phyloP scores from a whole-genome alignment of 2,113 vertebrate species.

The Campylomormyrus tamandua region DNA sequence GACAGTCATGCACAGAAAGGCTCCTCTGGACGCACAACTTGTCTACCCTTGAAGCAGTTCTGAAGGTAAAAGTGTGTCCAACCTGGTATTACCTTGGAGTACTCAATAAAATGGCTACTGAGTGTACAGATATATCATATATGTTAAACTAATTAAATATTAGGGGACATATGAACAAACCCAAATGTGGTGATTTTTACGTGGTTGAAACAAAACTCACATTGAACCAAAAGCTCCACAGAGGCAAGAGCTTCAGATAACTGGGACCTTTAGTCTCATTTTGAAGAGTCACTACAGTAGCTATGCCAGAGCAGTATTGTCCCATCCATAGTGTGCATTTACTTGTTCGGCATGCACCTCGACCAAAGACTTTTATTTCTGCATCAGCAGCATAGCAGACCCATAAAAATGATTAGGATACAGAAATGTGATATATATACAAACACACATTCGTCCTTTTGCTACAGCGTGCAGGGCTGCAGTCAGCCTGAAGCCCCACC shows the following conservation, averaged over 20 bases:
- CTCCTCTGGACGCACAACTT: background rate
- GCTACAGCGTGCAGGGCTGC: background rate
- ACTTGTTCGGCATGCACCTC: background rate
- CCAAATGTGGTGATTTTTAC: background rate
- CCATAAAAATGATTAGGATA: conserved; percentile 1
- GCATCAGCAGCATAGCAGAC: background rate
- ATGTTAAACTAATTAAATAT: background rate
- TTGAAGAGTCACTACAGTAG: background rate
- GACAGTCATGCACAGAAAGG: background rate
- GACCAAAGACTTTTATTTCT: background rate
- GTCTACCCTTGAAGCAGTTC: background rate
- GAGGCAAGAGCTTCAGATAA: background rate
- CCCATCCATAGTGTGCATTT: conserved; percentile 7
- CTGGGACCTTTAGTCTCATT: background rate
- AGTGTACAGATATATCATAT: background rate
- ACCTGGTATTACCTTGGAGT: background rate
- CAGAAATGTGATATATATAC: background rate
- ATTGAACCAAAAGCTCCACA: background rate
- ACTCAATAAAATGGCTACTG: background rate
- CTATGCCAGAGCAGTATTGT: background rate
- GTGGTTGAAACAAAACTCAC: background rate
- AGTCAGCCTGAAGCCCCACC: background rate
- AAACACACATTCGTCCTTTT: background rate
- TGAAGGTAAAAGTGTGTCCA: background rate
- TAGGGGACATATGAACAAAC: background rate